These are phyloP conservation scores for Ctenopoma multispine DNA, from an alignment of 2,797 vertebrate species.

Conservation along the genomic window DNA sequence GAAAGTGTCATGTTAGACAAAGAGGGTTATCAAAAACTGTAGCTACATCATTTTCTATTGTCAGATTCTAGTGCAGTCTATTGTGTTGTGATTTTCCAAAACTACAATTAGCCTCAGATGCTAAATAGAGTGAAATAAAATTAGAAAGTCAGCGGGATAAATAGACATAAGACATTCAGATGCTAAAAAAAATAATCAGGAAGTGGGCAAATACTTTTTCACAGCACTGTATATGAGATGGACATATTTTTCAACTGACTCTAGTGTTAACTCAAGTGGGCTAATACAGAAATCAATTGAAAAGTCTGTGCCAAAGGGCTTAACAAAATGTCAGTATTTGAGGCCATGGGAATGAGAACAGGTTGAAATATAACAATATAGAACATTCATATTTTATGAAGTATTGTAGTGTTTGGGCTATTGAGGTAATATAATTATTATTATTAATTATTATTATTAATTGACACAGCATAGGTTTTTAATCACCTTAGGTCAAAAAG, in stretches of 20 bases:
- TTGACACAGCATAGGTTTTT: slow-evolving; percentile 13
- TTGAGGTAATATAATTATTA: too few species aligned
- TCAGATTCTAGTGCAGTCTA: neutral
- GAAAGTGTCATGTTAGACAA: slow-evolving; percentile 19
- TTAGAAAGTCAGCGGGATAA: too few species aligned
- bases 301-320: neutral
- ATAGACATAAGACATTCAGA: too few species aligned
- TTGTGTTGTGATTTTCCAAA: slow-evolving; percentile 13
- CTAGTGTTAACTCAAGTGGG: neutral
- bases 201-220: too few species aligned
- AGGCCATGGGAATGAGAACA: neutral
- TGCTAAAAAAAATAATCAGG: too few species aligned
- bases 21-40: slow-evolving; percentile 11
- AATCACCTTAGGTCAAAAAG: slow-evolving; percentile 40
- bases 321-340: neutral
- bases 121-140: too few species aligned
- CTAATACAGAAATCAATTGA: neutral
- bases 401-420: neutral
- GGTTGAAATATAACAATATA: neutral
- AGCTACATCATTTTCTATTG: slow-evolving; percentile 16
- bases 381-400: neutral
- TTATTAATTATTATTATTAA: slow-evolving; percentile 26
- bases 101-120: too few species aligned
- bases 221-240: too few species aligned
- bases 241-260: too few species aligned